These are phyloP conservation scores for Clavelina lepadiformis DNA, from an alignment of 23 tunicate species.

Conservation along the genomic window DNA sequence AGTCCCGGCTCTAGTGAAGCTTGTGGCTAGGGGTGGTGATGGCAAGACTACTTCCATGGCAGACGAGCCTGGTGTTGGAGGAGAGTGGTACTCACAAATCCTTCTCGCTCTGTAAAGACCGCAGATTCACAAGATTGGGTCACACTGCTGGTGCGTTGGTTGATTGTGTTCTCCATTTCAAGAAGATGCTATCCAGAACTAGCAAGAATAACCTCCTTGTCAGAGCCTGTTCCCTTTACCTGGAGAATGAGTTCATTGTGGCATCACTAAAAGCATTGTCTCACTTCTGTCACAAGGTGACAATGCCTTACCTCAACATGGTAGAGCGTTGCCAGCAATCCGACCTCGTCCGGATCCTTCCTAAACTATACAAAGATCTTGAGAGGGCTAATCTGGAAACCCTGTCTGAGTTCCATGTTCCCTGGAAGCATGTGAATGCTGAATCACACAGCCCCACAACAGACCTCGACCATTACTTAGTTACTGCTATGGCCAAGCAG, in stretches of 20 bases:
- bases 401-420: not conserved
- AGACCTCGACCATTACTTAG: conserved; percentile 6
- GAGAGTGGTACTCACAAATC: conserved; percentile 9
- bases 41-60: conserved; percentile 12
- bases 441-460: not conserved
- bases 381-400: not conserved
- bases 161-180: conserved; percentile 9
- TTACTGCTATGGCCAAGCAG: conserved; percentile 1
- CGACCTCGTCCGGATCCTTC: too few species aligned
- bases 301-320: conserved; percentile 13
- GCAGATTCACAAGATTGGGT: conserved; percentile 4
- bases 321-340: too few species aligned
- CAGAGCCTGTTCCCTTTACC: conserved; percentile 3
- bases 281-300: conserved; percentile 4
- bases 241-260: conserved; percentile 5
- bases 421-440: conserved; percentile 3
- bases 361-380: conserved; percentile 10
- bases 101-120: conserved; percentile 7
- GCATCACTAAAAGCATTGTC: conserved; percentile 12
- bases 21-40: too few species aligned
- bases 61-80: conserved; percentile 7
- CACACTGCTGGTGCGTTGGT: conserved; percentile 5
- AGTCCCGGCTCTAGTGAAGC: too few species aligned
- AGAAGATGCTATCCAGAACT: conserved; percentile 1
- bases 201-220: conserved; percentile 4